Percentiles rank a stretch among this genome's conserved stretches.
These are phyloP conservation scores for Amphilophus citrinellus DNA, from an alignment of 2,113 vertebrate genomes.

Conservation along the genomic window DNA sequence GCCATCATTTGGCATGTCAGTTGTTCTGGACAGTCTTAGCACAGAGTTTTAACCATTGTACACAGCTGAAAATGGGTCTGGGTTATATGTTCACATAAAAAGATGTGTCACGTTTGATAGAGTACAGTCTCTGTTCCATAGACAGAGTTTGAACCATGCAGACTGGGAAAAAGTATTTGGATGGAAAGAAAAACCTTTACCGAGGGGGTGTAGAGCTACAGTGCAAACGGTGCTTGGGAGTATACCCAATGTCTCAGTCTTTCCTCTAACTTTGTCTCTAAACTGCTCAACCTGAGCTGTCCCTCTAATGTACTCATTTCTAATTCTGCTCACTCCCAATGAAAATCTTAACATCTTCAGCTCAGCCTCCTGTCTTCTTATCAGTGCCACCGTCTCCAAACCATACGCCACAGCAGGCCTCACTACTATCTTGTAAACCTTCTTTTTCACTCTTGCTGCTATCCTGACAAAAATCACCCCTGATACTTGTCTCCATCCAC, in stretches of 20 bases:
- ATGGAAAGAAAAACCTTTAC: neutral
- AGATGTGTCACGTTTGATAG: neutral
- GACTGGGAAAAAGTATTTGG: neutral
- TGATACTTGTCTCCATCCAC: too few relatives aligned
- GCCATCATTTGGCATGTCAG: neutral
- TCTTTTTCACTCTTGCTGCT: too few relatives aligned
- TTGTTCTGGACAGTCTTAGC: neutral
- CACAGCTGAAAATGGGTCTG: neutral
- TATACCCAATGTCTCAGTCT: accelerated
- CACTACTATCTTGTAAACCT: too few relatives aligned
- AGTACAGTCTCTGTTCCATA: neutral
- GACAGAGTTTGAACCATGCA: neutral
- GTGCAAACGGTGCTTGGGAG: neutral
- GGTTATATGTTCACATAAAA: neutral
- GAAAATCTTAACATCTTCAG: too few relatives aligned
- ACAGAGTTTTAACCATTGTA: accelerated
- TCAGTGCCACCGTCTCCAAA: too few relatives aligned
- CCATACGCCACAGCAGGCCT: too few relatives aligned
- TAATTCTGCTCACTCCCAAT: too few relatives aligned
- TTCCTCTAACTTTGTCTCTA: too few relatives aligned
- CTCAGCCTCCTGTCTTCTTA: too few relatives aligned
- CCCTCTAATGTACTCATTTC: too few relatives aligned
- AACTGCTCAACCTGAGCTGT: too few relatives aligned
- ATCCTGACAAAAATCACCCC: too few relatives aligned
- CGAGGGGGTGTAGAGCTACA: neutral